Evolutionary conservation across 2,113 vertebrate genomes (phyloP).

Genomic region (Siniperca knerii): DNA sequence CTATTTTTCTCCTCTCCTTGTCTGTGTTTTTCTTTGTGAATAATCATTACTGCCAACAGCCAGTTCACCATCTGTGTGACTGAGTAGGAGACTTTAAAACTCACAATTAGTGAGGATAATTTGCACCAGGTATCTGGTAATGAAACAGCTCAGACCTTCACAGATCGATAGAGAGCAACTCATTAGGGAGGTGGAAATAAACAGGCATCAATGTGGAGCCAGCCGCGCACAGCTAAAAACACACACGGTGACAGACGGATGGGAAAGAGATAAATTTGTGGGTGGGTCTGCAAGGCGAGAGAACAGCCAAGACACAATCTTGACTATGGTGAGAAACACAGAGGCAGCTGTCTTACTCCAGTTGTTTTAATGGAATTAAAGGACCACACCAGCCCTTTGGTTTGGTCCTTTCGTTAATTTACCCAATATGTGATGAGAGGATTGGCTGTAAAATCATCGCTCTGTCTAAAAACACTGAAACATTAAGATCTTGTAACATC

Average conservation of each 20-base stretch:
- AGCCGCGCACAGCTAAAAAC: background rate
- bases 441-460: background rate
- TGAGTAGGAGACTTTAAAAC: slow-evolving; percentile 35
- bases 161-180: slow-evolving; percentile 73
- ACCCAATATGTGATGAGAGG: slow-evolving; percentile 2
- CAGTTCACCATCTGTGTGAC: slow-evolving; percentile 58
- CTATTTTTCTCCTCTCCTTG: background rate
- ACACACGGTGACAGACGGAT: slow-evolving; percentile 28
- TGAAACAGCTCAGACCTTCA: slow-evolving; percentile 67
- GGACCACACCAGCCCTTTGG: background rate
- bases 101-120: slow-evolving; percentile 56
- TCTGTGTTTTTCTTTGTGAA: slow-evolving; percentile 22
- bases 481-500: background rate
- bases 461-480: background rate
- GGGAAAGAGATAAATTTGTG: slow-evolving; percentile 42
- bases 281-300: slow-evolving; percentile 15
- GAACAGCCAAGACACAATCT: slow-evolving; percentile 27
- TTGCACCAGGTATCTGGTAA: slow-evolving; percentile 61
- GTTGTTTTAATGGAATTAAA: slow-evolving; percentile 10
- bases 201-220: slow-evolving; percentile 44
- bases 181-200: slow-evolving; percentile 65
- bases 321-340: slow-evolving; percentile 23
- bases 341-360: slow-evolving; percentile 4
- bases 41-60: slow-evolving; percentile 32
- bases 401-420: background rate